Conservation (phyloP, 2,113 vertebrate species). For the Sinocyclocheilus anophthalmus region DNA sequence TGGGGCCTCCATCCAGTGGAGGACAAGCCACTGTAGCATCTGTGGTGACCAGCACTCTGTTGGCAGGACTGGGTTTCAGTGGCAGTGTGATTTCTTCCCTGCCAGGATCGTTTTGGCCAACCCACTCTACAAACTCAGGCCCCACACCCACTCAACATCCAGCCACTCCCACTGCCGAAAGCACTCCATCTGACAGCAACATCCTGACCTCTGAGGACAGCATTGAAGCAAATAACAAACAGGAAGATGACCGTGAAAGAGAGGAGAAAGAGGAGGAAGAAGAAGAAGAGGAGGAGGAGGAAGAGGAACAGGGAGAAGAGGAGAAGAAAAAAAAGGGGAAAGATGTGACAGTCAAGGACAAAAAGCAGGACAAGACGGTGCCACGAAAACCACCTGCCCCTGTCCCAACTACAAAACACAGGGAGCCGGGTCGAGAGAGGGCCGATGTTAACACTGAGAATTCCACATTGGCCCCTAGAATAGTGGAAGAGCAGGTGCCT, state of each 20-base stretch:
- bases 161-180: conserved; percentile 75
- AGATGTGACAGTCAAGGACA: conserved; percentile 61
- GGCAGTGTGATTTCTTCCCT: conserved; percentile 93
- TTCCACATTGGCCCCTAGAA: conserved; percentile 65
- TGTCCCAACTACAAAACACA: conserved; percentile 75
- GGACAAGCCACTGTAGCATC: conserved; percentile 94
- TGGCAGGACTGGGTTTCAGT: conserved; percentile 93
- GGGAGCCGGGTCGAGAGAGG: conserved; percentile 74
- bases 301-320: conserved; percentile 77
- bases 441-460: conserved; percentile 52
- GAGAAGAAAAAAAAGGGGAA: conserved; percentile 77
- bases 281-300: conserved; percentile 71
- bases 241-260: conserved; percentile 79
- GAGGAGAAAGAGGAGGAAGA: conserved; percentile 76
- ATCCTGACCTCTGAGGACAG: conserved; percentile 65
- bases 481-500: conserved; percentile 45
- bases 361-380: conserved; percentile 57
- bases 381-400: conserved; percentile 62
- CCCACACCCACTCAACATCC: conserved; percentile 66
- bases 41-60: conserved; percentile 93
- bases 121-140: conserved; percentile 66
- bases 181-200: conserved; percentile 73
- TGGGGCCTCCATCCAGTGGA: conserved; percentile 94
- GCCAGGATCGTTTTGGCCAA: conserved; percentile 93
- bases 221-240: conserved; percentile 78